Percentiles rank a stretch among this genome's conserved stretches.
Conservation (phyloP, 2,113 vertebrate species). For the Eubucco bourcierii region DNA sequence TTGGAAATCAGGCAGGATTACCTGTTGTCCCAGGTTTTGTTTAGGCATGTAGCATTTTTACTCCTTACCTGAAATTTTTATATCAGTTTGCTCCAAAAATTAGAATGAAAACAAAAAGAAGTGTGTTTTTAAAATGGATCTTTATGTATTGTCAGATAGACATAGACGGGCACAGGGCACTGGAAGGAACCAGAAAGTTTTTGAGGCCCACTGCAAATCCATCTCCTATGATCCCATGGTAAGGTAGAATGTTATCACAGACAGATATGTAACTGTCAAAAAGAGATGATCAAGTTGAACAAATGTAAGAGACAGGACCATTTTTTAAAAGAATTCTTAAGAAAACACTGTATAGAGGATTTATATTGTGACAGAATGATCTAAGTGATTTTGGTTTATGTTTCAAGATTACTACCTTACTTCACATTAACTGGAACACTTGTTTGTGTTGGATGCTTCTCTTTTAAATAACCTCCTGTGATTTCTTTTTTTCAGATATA, state of each 20-base stretch:
- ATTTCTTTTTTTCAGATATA: conserved; percentile 46
- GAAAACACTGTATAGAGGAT: conserved; percentile 35
- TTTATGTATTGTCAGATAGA: neutral
- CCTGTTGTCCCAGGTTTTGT: neutral
- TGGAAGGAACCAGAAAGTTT: neutral
- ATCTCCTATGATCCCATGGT: neutral
- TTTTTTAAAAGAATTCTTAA: conserved; percentile 20
- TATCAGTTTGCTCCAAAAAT: neutral
- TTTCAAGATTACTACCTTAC: conserved; percentile 36
- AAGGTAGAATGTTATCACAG: neutral
- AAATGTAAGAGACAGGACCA: neutral
- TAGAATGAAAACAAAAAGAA: neutral
- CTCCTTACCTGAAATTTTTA: neutral
- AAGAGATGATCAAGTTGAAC: neutral
- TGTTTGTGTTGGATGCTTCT: conserved; percentile 54
- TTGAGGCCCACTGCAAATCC: neutral
- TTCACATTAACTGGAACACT: conserved; percentile 4
- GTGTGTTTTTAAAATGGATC: neutral
- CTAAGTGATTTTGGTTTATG: conserved; percentile 42
- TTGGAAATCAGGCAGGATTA: neutral
- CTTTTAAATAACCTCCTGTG: neutral
- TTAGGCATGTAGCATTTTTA: neutral
- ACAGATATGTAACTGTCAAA: conserved; percentile 8
- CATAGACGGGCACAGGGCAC: neutral
- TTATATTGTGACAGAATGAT: conserved; percentile 41